These are phyloP conservation scores for Microcebus lehilahytsara DNA, from an alignment of 2,113 vertebrate genomes.

Conservation along the genomic window DNA sequence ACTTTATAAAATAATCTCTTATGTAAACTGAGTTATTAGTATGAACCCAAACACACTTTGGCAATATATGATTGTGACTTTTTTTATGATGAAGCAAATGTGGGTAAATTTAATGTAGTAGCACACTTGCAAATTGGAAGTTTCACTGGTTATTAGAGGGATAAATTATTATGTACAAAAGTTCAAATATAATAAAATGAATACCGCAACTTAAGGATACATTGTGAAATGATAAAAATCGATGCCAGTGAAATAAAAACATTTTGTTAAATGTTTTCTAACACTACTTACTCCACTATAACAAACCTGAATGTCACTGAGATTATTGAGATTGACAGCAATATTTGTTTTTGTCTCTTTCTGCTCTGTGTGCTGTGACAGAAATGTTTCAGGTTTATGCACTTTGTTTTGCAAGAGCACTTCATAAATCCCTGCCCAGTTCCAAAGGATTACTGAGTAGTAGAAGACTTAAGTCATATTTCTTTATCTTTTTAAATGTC, in stretches of 20 bases:
- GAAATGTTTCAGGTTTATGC: neutral
- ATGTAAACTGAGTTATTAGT: neutral
- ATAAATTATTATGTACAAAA: neutral
- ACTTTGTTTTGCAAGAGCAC: neutral
- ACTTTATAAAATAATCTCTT: neutral
- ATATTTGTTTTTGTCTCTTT: neutral
- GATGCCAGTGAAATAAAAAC: neutral
- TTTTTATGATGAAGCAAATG: neutral
- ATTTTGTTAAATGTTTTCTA: neutral
- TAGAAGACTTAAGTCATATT: neutral
- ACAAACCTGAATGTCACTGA: neutral
- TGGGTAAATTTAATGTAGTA: neutral
- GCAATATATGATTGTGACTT: neutral
- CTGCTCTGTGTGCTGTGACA: neutral
- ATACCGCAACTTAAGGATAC: neutral
- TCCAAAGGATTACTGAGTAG: neutral
- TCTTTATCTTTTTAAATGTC: slow-evolving; percentile 26
- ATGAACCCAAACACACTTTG: neutral
- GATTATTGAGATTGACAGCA: neutral
- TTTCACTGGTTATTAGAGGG: neutral
- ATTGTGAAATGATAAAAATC: neutral
- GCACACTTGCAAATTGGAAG: neutral
- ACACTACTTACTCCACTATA: neutral
- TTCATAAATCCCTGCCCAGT: neutral
- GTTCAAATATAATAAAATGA: neutral